Percentiles rank a stretch among this genome's conserved stretches.
Conservation (phyloP, 2,888 invertebrate genomes). For the Apamea epomidion region DNA sequence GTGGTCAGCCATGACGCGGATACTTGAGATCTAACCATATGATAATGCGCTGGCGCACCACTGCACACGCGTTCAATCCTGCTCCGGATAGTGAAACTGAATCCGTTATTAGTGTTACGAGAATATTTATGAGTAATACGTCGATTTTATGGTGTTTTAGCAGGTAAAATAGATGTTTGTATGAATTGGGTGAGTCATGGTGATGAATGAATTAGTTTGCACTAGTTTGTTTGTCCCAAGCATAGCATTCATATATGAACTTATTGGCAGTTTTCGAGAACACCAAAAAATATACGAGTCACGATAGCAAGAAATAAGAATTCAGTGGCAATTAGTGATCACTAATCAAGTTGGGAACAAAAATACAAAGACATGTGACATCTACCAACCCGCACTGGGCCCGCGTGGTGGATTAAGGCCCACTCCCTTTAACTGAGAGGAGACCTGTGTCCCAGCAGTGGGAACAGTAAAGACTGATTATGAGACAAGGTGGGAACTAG, state of each 20-base stretch:
- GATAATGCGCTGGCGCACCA: slow-evolving; percentile 25
- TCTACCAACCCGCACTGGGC: no score
- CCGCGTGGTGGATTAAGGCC: no score
- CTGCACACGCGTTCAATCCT: slow-evolving; percentile 14
- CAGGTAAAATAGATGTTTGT: slow-evolving; percentile 24
- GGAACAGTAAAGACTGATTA: no score
- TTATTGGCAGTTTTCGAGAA: neutral
- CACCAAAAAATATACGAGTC: no score
- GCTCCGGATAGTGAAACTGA: slow-evolving; percentile 13
- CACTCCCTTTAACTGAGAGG: no score
- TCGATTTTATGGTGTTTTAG: slow-evolving; percentile 24
- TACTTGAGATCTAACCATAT: slow-evolving; percentile 21
- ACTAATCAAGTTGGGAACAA: neutral
- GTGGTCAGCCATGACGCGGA: slow-evolving; percentile 37
- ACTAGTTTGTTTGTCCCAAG: neutral
- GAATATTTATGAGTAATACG: slow-evolving; percentile 36
- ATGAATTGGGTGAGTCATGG: slow-evolving; percentile 31
- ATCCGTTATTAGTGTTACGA: slow-evolving; percentile 17
- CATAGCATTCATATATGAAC: neutral
- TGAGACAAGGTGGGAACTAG: neutral
- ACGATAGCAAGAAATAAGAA: neutral
- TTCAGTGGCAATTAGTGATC: neutral
- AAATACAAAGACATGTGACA: no score
- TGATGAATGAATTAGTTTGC: slow-evolving; percentile 28
- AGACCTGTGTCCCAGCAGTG: no score